Conservation (phyloP, 2,888 invertebrate species). For the Ectemnius continuus region DNA sequence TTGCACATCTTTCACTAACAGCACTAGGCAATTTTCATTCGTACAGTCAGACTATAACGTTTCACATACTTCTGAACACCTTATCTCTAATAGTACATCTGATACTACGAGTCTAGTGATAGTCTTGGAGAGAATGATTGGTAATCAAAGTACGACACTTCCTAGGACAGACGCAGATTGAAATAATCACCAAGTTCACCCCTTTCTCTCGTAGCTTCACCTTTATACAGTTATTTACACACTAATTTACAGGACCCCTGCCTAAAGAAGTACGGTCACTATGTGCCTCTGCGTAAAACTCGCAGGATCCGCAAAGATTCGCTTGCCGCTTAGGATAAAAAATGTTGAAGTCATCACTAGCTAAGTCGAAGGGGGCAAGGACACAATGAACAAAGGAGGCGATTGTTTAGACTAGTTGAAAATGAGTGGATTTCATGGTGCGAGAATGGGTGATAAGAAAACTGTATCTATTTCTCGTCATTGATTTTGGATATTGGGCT, state of each 20-base stretch:
- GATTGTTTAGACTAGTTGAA: background rate
- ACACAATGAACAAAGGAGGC: background rate
- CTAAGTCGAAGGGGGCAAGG: background rate
- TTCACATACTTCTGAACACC: too few species aligned
- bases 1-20: constrained; percentile 39
- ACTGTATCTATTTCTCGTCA: constrained; percentile 64
- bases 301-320: too few species aligned
- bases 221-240: constrained; percentile 77
- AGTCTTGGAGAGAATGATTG: background rate
- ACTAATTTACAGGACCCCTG: constrained; percentile 71
- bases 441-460: background rate
- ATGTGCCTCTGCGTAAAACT: too few species aligned
- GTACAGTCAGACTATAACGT: too few species aligned
- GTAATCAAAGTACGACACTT: too few species aligned
- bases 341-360: background rate
- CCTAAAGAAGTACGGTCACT: too few species aligned
- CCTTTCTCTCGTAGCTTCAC: constrained; percentile 21
- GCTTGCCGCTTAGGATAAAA: too few species aligned
- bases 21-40: background rate
- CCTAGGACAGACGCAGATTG: constrained; percentile 25
- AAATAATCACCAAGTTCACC: constrained; percentile 40
- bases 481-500: constrained; percentile 69
- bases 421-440: background rate
- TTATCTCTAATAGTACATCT: too few species aligned
- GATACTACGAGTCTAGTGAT: background rate